A percentile compares a stretch with the other conserved stretches of the same genome.
Conservation (phyloP, 2,113 vertebrate species). For the Xiphophorus couchianus region DNA sequence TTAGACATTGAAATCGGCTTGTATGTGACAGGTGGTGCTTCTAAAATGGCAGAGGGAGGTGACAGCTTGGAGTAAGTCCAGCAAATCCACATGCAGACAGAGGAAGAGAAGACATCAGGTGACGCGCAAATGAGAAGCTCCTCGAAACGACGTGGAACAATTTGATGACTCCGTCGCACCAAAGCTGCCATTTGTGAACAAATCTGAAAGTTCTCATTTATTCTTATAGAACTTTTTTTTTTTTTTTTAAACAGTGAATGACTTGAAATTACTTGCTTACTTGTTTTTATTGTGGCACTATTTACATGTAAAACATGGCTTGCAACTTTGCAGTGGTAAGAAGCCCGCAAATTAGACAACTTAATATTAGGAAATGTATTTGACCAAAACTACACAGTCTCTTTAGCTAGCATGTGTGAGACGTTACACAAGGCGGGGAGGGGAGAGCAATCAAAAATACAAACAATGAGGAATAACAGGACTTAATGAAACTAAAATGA, state of each 20-base stretch:
- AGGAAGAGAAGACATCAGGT: slow-evolving; percentile 64
- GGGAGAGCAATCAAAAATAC: no score
- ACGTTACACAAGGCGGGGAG: no score
- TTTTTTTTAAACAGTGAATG: not conserved
- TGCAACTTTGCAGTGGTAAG: not conserved
- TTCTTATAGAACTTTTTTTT: not conserved
- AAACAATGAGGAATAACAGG: no score
- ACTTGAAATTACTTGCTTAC: not conserved
- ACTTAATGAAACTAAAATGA: no score
- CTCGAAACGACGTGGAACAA: not conserved
- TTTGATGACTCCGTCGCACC: not conserved
- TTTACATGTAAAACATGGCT: not conserved
- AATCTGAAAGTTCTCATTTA: not conserved
- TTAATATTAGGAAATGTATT: not conserved
- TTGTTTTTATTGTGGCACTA: not conserved
- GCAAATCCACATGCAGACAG: slow-evolving; percentile 58
- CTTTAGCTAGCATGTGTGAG: no score
- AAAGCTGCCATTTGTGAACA: not conserved
- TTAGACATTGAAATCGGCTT: slow-evolving; percentile 68
- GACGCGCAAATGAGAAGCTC: slow-evolving; percentile 52
- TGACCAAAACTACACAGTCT: not conserved
- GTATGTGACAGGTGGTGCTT: slow-evolving; percentile 74
- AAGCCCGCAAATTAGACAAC: not conserved
- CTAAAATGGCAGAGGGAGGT: slow-evolving; percentile 67
- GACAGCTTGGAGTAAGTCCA: slow-evolving; percentile 71